Conservation (phyloP, 2,113 vertebrate species). For the human region GRCh38 chr7:63615501-63616000, state of each 20-base stretch:
- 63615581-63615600: background rate
- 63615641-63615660: slow-evolving; percentile 45
- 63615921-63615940: accelerated
- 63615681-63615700: slow-evolving; percentile 1
- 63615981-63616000: background rate
- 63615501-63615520: background rate
- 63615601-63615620: background rate
- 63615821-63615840: accelerated
- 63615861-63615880: background rate
- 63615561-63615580: background rate
- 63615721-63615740: slow-evolving; percentile 8
- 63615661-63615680: background rate
- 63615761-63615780: accelerated
- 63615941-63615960: background rate
- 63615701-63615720: slow-evolving; percentile 46
- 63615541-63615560: slow-evolving; percentile 8
- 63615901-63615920: background rate
- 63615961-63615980: background rate
- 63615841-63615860: accelerated
- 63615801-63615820: background rate
- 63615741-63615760: background rate
- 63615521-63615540: background rate
- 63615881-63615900: background rate
- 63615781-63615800: background rate
- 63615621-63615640: background rate